Evolutionary conservation across 92 coral and sea anemone species (phyloP), one percentile per base, ranked within the genome.

Genomic region (Nematostella vectensis): DNA sequence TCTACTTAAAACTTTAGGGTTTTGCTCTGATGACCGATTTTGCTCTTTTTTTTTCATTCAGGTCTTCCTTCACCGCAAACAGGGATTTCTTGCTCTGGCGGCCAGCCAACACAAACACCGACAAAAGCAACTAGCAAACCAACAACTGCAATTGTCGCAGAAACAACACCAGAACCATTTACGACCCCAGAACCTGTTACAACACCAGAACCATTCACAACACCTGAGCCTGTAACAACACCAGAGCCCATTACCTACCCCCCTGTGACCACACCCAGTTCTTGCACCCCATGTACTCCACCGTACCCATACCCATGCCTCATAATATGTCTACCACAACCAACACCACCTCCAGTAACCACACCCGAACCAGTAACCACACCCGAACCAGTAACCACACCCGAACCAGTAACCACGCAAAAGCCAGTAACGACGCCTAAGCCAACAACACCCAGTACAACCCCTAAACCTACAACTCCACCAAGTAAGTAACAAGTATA

Each of bases 121-220:
- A 87, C 99, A 82, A 93, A 55, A 93, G 94, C 96, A 93, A 87
- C 99, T 87, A 93, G 96, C 96, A 93, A 87, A 68, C 82, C 75
- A 48, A 31, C 68, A 52, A 54, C 30, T 37, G 57, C 48, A 18
- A 38, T 28, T 13, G 30, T 40, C 26, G 36, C 11, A 17, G 37
- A 49, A 25, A 56, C 71, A n/a, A n/a, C n/a, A n/a, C n/a, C n/a
- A n/a, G n/a, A n/a, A n/a, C n/a, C n/a, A n/a, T n/a, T n/a, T 1
- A 33, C 54, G 26, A 43, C 59, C 1, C 76, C 62, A 23, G 21
- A 39, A 29, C 26, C 55, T 2, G 31, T 53, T 1, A 54, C 48
- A 30, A 63, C 9, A 36, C 42, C 42, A 36, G n/a, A n/a, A n/a
- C n/a, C n/a, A n/a, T n/a, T n/a, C n/a, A 56, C 71, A n/a, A n/a